These are phyloP conservation scores for Amblyteles armatorius DNA, from an alignment of 2,888 invertebrate genomes.

Conservation along the genomic window DNA sequence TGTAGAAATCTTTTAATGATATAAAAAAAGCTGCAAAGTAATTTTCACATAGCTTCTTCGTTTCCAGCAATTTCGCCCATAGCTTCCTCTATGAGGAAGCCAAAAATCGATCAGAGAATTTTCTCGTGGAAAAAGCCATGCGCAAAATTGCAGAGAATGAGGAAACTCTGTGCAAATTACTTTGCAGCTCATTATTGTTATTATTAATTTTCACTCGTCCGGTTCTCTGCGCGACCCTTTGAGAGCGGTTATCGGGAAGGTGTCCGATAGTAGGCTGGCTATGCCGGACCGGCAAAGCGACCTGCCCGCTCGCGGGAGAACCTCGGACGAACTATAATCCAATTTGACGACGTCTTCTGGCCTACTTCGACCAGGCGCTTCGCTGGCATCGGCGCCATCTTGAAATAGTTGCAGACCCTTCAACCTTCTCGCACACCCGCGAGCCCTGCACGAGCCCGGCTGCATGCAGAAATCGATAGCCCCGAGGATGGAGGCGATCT, in stretches of 20 bases:
- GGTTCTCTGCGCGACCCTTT: background rate
- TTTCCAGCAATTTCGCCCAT: no score
- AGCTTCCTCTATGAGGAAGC: no score
- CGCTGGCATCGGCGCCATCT: constrained; percentile 70
- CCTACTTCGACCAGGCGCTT: constrained; percentile 70
- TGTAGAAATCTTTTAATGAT: no score
- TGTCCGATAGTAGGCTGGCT: background rate
- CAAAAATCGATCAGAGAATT: no score
- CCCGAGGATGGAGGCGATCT: constrained; percentile 70
- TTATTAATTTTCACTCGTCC: no score
- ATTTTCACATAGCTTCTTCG: no score
- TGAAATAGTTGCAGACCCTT: constrained; percentile 71
- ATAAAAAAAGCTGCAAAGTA: no score
- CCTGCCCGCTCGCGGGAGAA: background rate
- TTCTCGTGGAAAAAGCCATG: no score
- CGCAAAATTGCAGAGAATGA: no score
- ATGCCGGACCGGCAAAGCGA: background rate
- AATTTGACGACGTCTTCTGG: constrained; percentile 74
- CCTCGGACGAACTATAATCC: constrained; percentile 68
- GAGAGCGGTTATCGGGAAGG: background rate
- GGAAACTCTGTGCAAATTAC: no score
- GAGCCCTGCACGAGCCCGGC: constrained; percentile 28
- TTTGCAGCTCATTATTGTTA: no score
- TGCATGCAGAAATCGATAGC: constrained; percentile 76
- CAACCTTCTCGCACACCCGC: constrained; percentile 59